Percentiles rank a stretch among this genome's conserved stretches.
These are phyloP conservation scores for Samia ricini DNA, from an alignment of 1,140 invertebrate genomes.

Conservation along the genomic window DNA sequence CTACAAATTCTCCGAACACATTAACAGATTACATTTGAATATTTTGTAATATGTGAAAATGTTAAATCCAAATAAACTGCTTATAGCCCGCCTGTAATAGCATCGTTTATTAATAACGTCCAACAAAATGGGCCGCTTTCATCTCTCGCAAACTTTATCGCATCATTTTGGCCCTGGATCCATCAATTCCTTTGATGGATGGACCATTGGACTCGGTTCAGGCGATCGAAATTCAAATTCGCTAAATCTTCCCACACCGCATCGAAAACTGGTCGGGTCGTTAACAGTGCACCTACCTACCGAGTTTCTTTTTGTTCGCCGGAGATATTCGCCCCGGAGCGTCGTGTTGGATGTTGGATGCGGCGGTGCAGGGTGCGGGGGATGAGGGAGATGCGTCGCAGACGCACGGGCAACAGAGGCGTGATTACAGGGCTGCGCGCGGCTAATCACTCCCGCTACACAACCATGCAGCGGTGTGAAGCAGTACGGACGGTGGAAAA, in stretches of 20 bases:
- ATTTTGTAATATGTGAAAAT: not conserved
- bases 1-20: no score
- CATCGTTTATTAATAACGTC: constrained; percentile 60
- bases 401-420: constrained; percentile 68
- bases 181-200: constrained; percentile 75
- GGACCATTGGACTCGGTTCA: constrained; percentile 47
- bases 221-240: constrained; percentile 74
- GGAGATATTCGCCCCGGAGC: constrained; percentile 60
- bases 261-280: constrained; percentile 66
- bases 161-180: constrained; percentile 69
- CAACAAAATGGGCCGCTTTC: constrained; percentile 61
- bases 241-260: constrained; percentile 74
- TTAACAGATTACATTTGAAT: no score
- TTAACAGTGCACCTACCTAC: constrained; percentile 72
- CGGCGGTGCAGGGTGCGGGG: constrained; percentile 16
- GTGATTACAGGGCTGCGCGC: constrained; percentile 67
- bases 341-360: constrained; percentile 19
- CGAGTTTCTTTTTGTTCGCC: constrained; percentile 60
- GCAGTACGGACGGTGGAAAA: constrained; percentile 30
- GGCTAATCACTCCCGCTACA: constrained; percentile 67
- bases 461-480: constrained; percentile 27
- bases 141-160: constrained; percentile 54
- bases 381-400: constrained; percentile 49
- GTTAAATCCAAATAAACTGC: not conserved
- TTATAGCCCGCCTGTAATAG: constrained; percentile 36